phyloP scores from a whole-genome alignment of 2,888 invertebrate species.

The Dasypolia templi region DNA sequence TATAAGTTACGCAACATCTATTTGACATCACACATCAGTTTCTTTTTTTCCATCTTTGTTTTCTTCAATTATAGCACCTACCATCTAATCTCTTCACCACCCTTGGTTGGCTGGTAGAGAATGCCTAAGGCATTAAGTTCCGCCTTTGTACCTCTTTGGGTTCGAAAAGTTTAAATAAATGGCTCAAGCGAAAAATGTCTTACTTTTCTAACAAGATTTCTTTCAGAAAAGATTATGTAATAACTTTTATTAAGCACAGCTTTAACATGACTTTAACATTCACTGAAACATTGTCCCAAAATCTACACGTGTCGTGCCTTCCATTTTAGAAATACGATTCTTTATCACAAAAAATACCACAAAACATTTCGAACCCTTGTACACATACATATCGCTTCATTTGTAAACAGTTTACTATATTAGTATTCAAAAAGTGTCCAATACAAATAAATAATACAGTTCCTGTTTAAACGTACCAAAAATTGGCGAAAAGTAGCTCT shows the following conservation, averaged over 20 bases:
- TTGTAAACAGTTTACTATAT: constrained; percentile 40
- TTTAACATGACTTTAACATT: not conserved
- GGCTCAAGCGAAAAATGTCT: not conserved
- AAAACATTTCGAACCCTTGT: constrained; percentile 21
- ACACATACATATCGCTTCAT: constrained; percentile 41
- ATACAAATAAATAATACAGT: constrained; percentile 44
- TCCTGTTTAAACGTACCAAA: constrained; percentile 44
- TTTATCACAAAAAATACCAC: constrained; percentile 13
- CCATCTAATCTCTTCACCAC: no score
- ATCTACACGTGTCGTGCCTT: constrained; percentile 8
- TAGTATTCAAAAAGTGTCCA: constrained; percentile 45
- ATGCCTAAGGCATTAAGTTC: no score
- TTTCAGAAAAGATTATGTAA: not conserved
- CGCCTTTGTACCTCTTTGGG: no score
- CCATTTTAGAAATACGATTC: not conserved
- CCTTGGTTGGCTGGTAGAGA: no score
- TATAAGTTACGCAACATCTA: no score
- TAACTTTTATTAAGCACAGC: not conserved
- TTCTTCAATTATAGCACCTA: no score
- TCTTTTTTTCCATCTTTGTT: no score
- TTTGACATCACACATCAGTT: no score
- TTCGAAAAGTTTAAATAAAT: no score
- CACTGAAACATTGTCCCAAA: constrained; percentile 1
- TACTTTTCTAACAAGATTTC: not conserved
- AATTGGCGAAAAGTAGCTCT: constrained; percentile 40